Evolutionary conservation across 2,888 invertebrate genomes (phyloP).

Genomic region (Gibbula magus): DNA sequence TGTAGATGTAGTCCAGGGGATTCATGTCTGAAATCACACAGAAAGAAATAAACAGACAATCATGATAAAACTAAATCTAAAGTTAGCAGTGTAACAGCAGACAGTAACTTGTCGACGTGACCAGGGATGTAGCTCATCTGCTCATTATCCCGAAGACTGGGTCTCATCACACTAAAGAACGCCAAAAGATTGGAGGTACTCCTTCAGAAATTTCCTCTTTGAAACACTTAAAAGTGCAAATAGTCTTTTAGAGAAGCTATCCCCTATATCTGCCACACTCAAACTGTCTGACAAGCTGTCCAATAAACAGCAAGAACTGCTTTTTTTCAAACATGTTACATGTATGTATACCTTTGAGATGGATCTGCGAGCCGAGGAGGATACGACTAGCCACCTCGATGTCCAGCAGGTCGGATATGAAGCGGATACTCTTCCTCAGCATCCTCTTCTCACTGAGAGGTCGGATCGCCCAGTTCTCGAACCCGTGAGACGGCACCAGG

Average conservation of each 20-base stretch:
- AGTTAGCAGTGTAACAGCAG: no score
- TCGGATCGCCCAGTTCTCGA: constrained; percentile 73
- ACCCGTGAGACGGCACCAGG: constrained; percentile 76
- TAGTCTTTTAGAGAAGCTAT: no score
- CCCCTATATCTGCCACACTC: no score
- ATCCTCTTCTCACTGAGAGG: constrained; percentile 70
- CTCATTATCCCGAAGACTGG: no score
- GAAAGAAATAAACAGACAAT: neutral
- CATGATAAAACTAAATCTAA: neutral
- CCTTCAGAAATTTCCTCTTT: no score
- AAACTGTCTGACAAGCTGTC: neutral
- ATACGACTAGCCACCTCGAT: constrained; percentile 75
- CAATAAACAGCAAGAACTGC: neutral
- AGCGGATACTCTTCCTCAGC: constrained; percentile 68
- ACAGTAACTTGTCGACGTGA: no score
- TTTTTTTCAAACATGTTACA: neutral
- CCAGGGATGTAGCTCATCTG: no score
- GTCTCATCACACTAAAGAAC: no score
- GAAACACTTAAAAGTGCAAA: no score
- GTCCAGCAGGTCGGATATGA: constrained; percentile 73
- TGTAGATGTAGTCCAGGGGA: constrained; percentile 77
- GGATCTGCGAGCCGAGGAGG: constrained; percentile 73
- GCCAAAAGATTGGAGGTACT: no score
- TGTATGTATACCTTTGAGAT: constrained; percentile 59
- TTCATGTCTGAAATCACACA: constrained; percentile 70